Evolutionary conservation across 2,797 vertebrate species (phyloP), one percentile per base, ranked within the genome.

Genomic region (Catostomus latipinnis): DNA sequence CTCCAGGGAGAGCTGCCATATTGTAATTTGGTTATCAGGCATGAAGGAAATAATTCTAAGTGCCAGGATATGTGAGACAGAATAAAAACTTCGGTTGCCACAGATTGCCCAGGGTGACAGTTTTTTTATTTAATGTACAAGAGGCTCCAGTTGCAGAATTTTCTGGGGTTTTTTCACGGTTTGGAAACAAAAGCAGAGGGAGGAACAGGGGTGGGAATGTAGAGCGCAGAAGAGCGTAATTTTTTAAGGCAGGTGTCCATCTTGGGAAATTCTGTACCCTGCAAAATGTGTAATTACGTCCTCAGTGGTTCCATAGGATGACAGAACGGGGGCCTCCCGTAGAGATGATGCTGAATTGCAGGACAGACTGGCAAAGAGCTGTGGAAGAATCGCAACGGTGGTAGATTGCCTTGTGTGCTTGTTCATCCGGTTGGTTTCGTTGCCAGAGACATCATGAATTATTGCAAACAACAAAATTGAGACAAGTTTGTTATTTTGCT

Each of bases 21-120:
- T 98, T 99, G 97, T 99, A 99, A 99, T 98, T 98, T 98, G 97
- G 98, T 98, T 98, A 99, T 99, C 98, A 99, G 97, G 96, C 96
- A 98, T 98, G 97, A 99, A 98, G 97, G 96, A 96, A 98, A 98
- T 98, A 97, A 99, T 99, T 98, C 96, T 94, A 94, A 97, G 97
- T 98, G 97, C 97, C 97, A 98, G 96, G 95, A 96, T 94, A 97
- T 96, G 96, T 95, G 96, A 96, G 96, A 94, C 95, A 95, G 96
- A 97, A 97, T 98, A 98, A 98, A 97, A 97, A 96, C 96, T 96
- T 96, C 96, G 89, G 93, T 34, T 93, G 96, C 96, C 94, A 94
- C 96, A 92, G 94, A 95, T 98, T 97, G 97, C 97, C 96, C 95
- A 94, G 94, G 97, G 97, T 98, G 98, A 99, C 97, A 98, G 95